Evolutionary conservation across 2,113 vertebrate species (phyloP).

Genomic region (Cyanoramphus novaezelandiae): DNA sequence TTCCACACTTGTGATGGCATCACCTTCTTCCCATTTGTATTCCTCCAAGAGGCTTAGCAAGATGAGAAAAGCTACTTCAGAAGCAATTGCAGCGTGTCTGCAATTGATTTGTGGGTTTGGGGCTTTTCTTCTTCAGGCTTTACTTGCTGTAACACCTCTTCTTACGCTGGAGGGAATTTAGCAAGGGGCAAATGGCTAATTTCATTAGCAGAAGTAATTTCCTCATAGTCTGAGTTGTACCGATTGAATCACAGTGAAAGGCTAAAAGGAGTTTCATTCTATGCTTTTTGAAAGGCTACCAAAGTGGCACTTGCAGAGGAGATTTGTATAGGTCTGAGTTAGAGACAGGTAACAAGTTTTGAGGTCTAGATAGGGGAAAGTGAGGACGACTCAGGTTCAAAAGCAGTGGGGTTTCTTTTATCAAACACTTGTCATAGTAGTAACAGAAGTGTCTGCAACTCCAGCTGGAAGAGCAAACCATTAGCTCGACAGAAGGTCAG

Average conservation of each 20-base stretch:
- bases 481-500: not conserved
- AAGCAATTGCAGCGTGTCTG: not conserved
- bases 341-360: not conserved
- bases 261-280: not conserved
- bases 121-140: not conserved
- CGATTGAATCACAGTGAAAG: not conserved
- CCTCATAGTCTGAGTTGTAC: not conserved
- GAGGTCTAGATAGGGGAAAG: not conserved
- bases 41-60: constrained; percentile 28
- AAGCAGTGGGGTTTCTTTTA: not conserved
- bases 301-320: not conserved
- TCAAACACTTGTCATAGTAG: not conserved
- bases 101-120: not conserved
- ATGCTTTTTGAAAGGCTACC: not conserved
- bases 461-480: not conserved
- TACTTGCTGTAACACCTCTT: not conserved
- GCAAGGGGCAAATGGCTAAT: not conserved
- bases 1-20: not conserved
- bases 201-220: not conserved
- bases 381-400: not conserved
- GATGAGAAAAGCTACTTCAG: constrained; percentile 31
- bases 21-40: not conserved
- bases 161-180: not conserved
- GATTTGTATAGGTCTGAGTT: not conserved
- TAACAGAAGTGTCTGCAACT: not conserved